phyloP scores from a whole-genome alignment of 1,140 invertebrate genomes.

The Eumeta japonica region DNA sequence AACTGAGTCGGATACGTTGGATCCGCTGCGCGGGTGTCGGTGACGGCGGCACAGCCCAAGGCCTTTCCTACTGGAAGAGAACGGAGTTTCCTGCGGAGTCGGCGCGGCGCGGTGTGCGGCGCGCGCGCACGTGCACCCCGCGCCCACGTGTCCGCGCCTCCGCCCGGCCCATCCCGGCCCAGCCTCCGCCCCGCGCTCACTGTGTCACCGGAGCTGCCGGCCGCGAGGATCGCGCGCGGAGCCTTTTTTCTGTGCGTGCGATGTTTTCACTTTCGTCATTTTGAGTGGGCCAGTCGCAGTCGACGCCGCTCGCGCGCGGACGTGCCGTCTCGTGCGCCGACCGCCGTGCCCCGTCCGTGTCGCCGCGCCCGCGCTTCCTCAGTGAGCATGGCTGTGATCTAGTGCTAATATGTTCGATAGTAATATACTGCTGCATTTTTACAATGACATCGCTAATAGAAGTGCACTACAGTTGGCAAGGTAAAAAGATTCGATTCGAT shows the following conservation, averaged over 20 bases:
- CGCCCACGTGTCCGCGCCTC: conserved; percentile 44
- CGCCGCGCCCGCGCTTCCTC: conserved; percentile 19
- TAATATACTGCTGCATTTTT: conserved; percentile 51
- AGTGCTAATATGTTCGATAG: conserved; percentile 56
- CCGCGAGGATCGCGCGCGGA: conserved; percentile 51
- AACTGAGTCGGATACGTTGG: too few relatives aligned
- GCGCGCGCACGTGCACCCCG: conserved; percentile 40
- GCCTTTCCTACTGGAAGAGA: conserved; percentile 61
- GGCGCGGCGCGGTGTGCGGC: conserved; percentile 28
- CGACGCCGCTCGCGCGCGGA: conserved; percentile 54
- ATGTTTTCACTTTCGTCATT: conserved; percentile 59
- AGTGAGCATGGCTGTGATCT: conserved; percentile 53
- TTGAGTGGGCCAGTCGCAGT: conserved; percentile 55
- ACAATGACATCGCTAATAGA: conserved; percentile 56
- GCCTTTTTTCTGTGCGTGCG: conserved; percentile 57
- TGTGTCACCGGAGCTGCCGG: conserved; percentile 54
- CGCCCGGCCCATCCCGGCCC: conserved; percentile 42
- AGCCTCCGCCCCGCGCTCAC: conserved; percentile 48
- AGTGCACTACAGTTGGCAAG: conserved; percentile 55
- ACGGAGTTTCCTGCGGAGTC: conserved; percentile 58
- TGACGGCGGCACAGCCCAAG: conserved; percentile 54
- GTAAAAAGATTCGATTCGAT: conserved; percentile 23
- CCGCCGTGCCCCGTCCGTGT: too few relatives aligned
- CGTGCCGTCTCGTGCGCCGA: conserved; percentile 46
- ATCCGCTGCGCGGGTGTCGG: too few relatives aligned